phyloP scores from a whole-genome alignment of 2,888 invertebrate species.

The Epistrophella euchroma region DNA sequence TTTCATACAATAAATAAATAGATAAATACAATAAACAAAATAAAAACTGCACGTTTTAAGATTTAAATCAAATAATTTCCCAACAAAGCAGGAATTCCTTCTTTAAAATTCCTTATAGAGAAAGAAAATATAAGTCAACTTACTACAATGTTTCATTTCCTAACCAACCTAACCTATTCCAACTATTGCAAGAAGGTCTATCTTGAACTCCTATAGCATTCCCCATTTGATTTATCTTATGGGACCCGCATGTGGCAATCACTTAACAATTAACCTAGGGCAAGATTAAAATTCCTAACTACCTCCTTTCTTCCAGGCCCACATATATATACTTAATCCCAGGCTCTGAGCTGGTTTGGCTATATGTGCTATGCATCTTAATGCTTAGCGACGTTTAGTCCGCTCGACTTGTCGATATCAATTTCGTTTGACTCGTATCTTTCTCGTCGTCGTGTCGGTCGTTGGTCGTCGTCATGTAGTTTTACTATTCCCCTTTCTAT shows the following conservation, averaged over 20 bases:
- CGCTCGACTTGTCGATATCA: slow-evolving; percentile 70
- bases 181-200: slow-evolving; percentile 1
- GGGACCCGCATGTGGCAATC: slow-evolving; percentile 53
- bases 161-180: slow-evolving; percentile 21
- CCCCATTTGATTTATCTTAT: slow-evolving; percentile 38
- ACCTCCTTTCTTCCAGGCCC: slow-evolving; percentile 38
- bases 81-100: slow-evolving; percentile 7
- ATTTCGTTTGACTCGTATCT: slow-evolving; percentile 54
- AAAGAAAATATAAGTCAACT: slow-evolving; percentile 22
- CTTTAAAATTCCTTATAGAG: neutral
- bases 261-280: slow-evolving; percentile 69
- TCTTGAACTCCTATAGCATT: slow-evolving; percentile 27
- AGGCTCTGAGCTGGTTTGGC: slow-evolving; percentile 24
- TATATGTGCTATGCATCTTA: slow-evolving; percentile 45
- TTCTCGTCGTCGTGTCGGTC: slow-evolving; percentile 2
- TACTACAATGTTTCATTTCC: slow-evolving; percentile 18
- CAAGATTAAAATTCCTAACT: slow-evolving; percentile 55
- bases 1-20: neutral
- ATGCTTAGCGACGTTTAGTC: slow-evolving; percentile 61
- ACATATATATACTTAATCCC: neutral
- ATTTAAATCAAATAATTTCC: slow-evolving; percentile 27
- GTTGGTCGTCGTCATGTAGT: neutral
- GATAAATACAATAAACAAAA: neutral
- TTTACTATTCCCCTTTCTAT: slow-evolving; percentile 3
- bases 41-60: slow-evolving; percentile 5